These are phyloP conservation scores for Dendrocincla fuliginosa DNA, from an alignment of 2,797 vertebrate genomes.

Conservation along the genomic window DNA sequence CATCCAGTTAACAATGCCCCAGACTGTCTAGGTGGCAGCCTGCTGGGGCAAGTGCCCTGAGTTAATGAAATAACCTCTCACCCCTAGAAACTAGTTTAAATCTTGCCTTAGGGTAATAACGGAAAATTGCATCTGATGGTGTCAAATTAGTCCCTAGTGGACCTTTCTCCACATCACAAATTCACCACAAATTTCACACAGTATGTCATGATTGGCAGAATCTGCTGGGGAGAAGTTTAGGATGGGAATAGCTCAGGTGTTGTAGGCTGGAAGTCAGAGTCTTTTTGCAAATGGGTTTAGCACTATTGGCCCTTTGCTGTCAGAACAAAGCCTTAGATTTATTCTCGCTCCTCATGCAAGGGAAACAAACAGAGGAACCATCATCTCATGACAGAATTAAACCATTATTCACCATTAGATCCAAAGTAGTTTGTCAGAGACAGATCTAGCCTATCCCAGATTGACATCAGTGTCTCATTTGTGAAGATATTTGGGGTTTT, in stretches of 20 bases:
- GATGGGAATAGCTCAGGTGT: background rate
- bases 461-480: background rate
- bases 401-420: background rate
- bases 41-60: background rate
- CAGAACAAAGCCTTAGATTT: background rate
- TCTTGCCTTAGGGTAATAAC: conserved; percentile 65
- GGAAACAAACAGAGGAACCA: background rate
- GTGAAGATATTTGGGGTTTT: background rate
- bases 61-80: conserved; percentile 66
- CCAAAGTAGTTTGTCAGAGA: background rate
- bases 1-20: background rate
- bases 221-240: background rate
- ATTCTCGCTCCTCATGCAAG: background rate
- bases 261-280: background rate
- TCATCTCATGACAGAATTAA: background rate
- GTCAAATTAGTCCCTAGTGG: conserved; percentile 68
- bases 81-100: conserved; percentile 69
- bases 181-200: conserved; percentile 26
- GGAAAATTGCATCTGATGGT: conserved; percentile 63
- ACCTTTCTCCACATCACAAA: conserved; percentile 48
- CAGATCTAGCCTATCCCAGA: background rate
- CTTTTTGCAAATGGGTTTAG: background rate
- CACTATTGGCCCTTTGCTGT: background rate
- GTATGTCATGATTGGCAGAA: conserved; percentile 49
- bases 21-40: conserved; percentile 22